Evolutionary conservation across 2,797 vertebrate species (phyloP).

Genomic region (Enteromius paludinosus): DNA sequence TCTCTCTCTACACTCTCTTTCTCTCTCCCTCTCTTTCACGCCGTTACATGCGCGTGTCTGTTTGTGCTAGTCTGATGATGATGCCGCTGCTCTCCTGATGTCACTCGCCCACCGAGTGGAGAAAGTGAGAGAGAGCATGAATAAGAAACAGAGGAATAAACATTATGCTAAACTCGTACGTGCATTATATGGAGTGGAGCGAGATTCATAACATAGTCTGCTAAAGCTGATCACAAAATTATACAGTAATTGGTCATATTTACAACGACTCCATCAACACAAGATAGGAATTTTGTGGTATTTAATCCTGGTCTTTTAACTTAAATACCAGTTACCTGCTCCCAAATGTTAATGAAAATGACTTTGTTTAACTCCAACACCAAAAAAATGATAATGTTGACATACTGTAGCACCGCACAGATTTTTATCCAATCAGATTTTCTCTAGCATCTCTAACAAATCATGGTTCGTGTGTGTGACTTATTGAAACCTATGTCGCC

Average conservation of each 20-base stretch:
- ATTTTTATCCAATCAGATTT: background rate
- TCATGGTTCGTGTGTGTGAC: background rate
- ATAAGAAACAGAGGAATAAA: conserved; percentile 29
- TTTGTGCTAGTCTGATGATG: conserved; percentile 58
- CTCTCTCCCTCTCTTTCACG: conserved; percentile 39
- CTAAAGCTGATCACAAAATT: background rate
- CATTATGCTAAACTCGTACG: conserved; percentile 18
- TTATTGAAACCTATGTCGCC: background rate
- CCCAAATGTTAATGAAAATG: background rate
- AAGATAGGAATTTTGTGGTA: background rate
- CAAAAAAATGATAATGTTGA: background rate
- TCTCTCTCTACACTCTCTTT: conserved; percentile 40
- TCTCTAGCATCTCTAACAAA: background rate
- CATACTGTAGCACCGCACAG: background rate
- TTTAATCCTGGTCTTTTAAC: background rate
- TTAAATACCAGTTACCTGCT: background rate
- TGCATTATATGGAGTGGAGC: background rate
- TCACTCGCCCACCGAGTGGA: conserved; percentile 46
- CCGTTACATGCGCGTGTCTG: conserved; percentile 61
- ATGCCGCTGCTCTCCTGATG: conserved; percentile 53
- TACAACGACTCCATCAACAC: background rate
- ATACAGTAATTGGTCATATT: background rate
- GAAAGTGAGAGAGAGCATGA: conserved; percentile 39
- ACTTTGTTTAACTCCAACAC: background rate
- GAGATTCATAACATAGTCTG: background rate